Evolutionary conservation across 2,797 vertebrate genomes (phyloP), one percentile per base, ranked within the genome.

Genomic region (Halcyon chelicuti): DNA sequence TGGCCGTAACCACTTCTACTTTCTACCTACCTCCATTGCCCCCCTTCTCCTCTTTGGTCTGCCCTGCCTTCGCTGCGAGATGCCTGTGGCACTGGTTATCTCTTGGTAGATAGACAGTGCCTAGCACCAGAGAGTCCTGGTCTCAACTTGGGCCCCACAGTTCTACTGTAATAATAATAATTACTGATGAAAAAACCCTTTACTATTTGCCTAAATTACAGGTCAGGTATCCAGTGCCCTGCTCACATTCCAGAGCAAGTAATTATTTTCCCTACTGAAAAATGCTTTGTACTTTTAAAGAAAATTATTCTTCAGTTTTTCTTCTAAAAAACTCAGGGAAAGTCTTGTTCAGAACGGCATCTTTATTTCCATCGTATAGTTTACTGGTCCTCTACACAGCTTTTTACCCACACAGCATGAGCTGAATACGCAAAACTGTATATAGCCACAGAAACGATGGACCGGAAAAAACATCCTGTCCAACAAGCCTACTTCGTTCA

Each of bases 161-260:
- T 66, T 61, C 63, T 76, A 88, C 86, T 20, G 44, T 76, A 92
- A 95, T 86, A 96, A 82, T 70, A 95, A 90, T 88, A 94, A 95
- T 93, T 95, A 93, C 90, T 71, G 86, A 92, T 77, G 71, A 92
- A 95, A 96, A 96, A 94, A n/a, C 37, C 52, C 88, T 87, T 94
- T 39, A 67, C 68, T 72, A 26, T 80, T 91, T 90, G 61, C 65
- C 83, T n/a, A 93, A 96, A 95, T 96, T 95, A 96, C 74, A 94
- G 90, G 94, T 94, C 94, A 91, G 92, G 62, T 86, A 95, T 80
- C 78, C 62, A 95, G 57, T 62, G 77, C 77, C 70, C 71, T 79
- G 80, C 60, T 88, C 60, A 71, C 93, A 97, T 95, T 94, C 88
- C 95, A 94, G 29, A 84, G 42, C 42, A 57, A 92, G 94, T 51